These are phyloP conservation scores for Episyrphus balteatus DNA, from an alignment of 1,140 invertebrate species.

Conservation along the genomic window DNA sequence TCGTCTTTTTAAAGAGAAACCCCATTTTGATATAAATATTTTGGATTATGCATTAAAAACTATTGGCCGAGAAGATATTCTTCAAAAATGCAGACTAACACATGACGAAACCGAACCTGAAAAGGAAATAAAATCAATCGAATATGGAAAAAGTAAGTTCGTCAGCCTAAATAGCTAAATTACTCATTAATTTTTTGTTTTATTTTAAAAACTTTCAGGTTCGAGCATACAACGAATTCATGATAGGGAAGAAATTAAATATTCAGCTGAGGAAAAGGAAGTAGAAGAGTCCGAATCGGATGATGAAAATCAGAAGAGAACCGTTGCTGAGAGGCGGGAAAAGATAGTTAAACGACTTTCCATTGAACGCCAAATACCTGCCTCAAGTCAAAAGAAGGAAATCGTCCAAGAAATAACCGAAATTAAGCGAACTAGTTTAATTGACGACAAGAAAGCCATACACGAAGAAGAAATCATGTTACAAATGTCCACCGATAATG, in stretches of 20 bases:
- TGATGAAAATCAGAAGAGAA: conserved; percentile 53
- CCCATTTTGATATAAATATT: conserved; percentile 50
- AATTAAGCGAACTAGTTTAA: conserved; percentile 52
- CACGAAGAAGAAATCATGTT: conserved; percentile 41
- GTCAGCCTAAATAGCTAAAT: neutral
- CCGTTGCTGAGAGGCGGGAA: conserved; percentile 54
- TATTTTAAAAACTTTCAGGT: conserved; percentile 11
- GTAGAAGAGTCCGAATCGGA: conserved; percentile 44
- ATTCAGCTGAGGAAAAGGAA: conserved; percentile 60
- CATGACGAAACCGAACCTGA: conserved; percentile 58
- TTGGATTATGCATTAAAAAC: conserved; percentile 79
- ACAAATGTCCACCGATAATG: conserved; percentile 35
- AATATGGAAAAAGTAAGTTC: conserved; percentile 38
- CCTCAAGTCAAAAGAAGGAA: conserved; percentile 55
- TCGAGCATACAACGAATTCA: conserved; percentile 38
- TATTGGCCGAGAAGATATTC: conserved; percentile 86
- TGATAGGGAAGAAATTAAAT: conserved; percentile 55
- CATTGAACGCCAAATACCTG: conserved; percentile 49
- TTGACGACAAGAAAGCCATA: conserved; percentile 45
- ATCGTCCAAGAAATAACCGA: conserved; percentile 55
- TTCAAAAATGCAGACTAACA: conserved; percentile 62
- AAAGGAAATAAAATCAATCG: conserved; percentile 57
- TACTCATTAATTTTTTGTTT: neutral
- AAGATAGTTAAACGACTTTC: conserved; percentile 59
- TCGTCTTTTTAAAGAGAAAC: conserved; percentile 50